Evolutionary conservation across 2,113 vertebrate genomes (phyloP).

Genomic region (Embiotoca jacksoni): DNA sequence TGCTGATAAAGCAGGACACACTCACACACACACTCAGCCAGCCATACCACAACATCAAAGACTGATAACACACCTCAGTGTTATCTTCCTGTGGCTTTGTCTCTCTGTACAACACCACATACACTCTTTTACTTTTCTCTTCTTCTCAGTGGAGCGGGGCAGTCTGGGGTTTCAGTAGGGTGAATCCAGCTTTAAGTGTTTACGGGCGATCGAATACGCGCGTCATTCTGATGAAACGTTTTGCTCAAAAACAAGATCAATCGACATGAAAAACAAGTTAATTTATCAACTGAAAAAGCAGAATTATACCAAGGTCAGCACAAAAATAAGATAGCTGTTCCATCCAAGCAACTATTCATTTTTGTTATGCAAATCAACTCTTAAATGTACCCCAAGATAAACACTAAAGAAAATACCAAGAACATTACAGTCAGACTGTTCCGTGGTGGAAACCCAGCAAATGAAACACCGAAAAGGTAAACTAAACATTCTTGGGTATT

Average conservation of each 20-base stretch:
- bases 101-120: conserved; percentile 6
- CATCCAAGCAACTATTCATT: too few species aligned
- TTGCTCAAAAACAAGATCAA: conserved; percentile 38
- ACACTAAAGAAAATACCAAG: conserved; percentile 1
- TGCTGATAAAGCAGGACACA: conserved; percentile 65
- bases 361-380: conserved; percentile 21
- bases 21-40: conserved; percentile 48
- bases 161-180: neutral
- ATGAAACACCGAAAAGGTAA: conserved; percentile 43
- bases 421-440: conserved; percentile 13
- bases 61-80: conserved; percentile 51
- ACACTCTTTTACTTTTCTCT: neutral
- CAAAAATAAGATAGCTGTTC: neutral
- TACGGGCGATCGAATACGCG: conserved; percentile 36
- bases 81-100: conserved; percentile 65
- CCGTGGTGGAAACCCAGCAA: conserved; percentile 27
- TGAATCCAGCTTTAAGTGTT: conserved; percentile 20
- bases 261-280: too few species aligned
- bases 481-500: conserved; percentile 42
- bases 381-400: neutral
- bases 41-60: conserved; percentile 60
- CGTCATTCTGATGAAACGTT: conserved; percentile 28
- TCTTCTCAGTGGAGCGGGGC: conserved; percentile 2
- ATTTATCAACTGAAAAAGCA: conserved; percentile 7
- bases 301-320: neutral